These are phyloP conservation scores for Tetramorium simillimum DNA, from an alignment of 1,140 invertebrate species.

Conservation along the genomic window DNA sequence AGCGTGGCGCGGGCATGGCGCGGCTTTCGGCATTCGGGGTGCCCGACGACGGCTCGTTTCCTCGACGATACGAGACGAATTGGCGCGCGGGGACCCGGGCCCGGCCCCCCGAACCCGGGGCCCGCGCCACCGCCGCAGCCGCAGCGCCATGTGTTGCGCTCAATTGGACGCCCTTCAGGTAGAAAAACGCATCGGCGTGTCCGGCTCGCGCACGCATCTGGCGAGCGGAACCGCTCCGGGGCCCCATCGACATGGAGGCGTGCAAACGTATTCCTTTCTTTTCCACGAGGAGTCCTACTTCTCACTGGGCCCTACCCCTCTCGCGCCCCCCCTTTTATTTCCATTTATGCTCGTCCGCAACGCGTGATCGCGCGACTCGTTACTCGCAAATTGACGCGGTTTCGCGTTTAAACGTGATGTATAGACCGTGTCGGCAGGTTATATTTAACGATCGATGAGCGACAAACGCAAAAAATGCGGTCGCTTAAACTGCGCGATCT, in stretches of 20 bases:
- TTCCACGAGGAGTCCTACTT: constrained; percentile 10
- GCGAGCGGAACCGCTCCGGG: constrained; percentile 77
- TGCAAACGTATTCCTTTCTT: constrained; percentile 63
- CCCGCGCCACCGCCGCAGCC: constrained; percentile 21
- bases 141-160: constrained; percentile 81
- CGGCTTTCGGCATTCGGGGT: not conserved
- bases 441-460: constrained; percentile 45
- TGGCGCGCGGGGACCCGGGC: constrained; percentile 65
- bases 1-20: constrained; percentile 57
- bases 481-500: constrained; percentile 33
- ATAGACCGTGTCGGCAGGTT: constrained; percentile 52
- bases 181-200: constrained; percentile 77
- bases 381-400: constrained; percentile 69
- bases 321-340: not conserved
- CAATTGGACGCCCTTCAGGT: constrained; percentile 80
- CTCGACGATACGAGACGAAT: constrained; percentile 72
- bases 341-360: constrained; percentile 17
- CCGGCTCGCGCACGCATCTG: constrained; percentile 80
- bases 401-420: constrained; percentile 62
- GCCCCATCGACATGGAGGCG: constrained; percentile 55
- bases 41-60: constrained; percentile 54
- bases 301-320: not conserved
- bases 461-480: constrained; percentile 28
- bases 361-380: constrained; percentile 50
- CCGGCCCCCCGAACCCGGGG: constrained; percentile 41